These are phyloP conservation scores for Microtus oregoni DNA, from an alignment of 2,113 vertebrate species.

Conservation along the genomic window DNA sequence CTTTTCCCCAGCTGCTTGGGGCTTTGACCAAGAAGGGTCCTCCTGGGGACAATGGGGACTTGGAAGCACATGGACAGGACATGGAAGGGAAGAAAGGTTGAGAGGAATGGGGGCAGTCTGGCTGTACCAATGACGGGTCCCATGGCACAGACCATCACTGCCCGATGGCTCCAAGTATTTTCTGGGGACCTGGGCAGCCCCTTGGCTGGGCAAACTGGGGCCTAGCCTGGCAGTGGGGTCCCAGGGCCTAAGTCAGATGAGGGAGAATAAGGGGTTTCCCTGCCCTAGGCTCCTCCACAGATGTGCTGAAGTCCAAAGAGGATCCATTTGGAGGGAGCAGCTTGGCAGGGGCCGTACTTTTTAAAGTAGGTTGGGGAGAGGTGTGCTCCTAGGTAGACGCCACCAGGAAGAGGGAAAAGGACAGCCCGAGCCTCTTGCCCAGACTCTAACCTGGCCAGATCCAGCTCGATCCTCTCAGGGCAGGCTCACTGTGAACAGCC, in stretches of 20 bases:
- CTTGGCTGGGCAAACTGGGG: constrained; percentile 63
- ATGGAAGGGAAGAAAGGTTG: constrained; percentile 63
- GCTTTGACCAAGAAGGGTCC: constrained; percentile 63
- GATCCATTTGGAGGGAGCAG: constrained; percentile 68
- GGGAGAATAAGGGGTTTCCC: neutral
- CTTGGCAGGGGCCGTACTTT: constrained; percentile 44
- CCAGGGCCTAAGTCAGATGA: constrained; percentile 56
- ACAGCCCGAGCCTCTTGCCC: constrained; percentile 45
- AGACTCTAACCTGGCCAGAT: constrained; percentile 44
- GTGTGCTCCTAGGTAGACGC: constrained; percentile 18
- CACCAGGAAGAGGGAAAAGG: neutral
- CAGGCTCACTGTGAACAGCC: constrained; percentile 26
- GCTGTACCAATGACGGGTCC: constrained; percentile 44
- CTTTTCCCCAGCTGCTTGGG: constrained; percentile 58
- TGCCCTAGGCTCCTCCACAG: constrained; percentile 57
- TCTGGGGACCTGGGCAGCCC: constrained; percentile 65
- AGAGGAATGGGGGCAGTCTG: constrained; percentile 78
- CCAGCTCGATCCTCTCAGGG: neutral
- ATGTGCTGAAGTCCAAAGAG: constrained; percentile 63
- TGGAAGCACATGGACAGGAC: constrained; percentile 76
- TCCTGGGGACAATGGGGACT: constrained; percentile 63
- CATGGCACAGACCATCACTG: constrained; percentile 62
- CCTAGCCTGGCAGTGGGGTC: constrained; percentile 79
- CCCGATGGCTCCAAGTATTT: constrained; percentile 82
- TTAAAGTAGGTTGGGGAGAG: neutral